Base-by-base conservation (phyloP, 2,113 vertebrate genomes). In the Limnothrissa miodon region DNA sequence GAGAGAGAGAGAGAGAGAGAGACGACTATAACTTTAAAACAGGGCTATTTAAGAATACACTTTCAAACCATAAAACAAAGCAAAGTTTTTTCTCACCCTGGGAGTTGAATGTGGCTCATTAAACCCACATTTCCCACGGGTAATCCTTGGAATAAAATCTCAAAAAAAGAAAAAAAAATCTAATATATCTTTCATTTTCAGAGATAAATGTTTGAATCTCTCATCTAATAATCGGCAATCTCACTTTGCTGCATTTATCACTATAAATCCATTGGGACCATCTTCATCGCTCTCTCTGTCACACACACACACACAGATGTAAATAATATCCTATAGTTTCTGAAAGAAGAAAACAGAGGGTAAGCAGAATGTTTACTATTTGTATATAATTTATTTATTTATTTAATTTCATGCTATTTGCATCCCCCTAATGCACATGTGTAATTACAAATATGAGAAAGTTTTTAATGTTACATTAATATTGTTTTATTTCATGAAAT, bases 61-160 rank as follows among this genome's bases (percentile, higher is more conserved):
- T 87, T 87, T 89, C 84, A 85, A 81, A 78, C 45, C 62, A 45
- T 23, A 51, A 80, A 79, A 79, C 81, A 59, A 80, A 42, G 19
- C 46, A 48, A 70, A 78, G 51, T 45, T 79, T 86, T 80, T 39
- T 80, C 62, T 78, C 79, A 39, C 66, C 33, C 23, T 9, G n/a
- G 74, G 80, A 82, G 81, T 56, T 81, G 79, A 84, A 87, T 81
- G 85, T 62, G 84, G 53, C 80, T 89, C 84, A 87, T 89, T 89
- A 87, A 85, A 85, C 62, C 53, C 45, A 84, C 86, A 84, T 86
- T 87, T 86, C 84, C 85, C 83, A 53, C 25, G 83, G 83, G 83
- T 78, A 51, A 81, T 83, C 70, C 21, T 81, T 39, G 23, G 79
- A 83, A 84, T 85, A 59, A 62, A 81, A 86, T 74, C 33, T 74